phyloP scores from a whole-genome alignment of 2,888 invertebrate species.

The Troglohyphantes excavatus region DNA sequence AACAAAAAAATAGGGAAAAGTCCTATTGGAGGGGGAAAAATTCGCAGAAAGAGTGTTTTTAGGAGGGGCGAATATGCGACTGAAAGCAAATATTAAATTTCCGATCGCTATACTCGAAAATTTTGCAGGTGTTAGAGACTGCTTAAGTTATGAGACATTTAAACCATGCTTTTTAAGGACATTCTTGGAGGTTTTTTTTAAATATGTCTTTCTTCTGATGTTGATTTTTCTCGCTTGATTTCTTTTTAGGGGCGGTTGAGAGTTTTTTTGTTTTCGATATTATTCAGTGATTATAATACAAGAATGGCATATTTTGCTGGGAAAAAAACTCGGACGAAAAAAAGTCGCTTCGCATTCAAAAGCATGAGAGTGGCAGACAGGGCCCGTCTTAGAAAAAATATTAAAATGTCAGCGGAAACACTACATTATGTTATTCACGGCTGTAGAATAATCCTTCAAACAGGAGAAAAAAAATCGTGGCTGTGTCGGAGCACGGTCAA shows the following conservation, averaged over 20 bases:
- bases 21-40: conserved; percentile 14
- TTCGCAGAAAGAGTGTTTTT: neutral
- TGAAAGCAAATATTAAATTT: conserved; percentile 67
- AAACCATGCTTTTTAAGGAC: neutral
- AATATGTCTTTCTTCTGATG: conserved; percentile 1
- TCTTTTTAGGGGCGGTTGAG: neutral
- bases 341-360: neutral
- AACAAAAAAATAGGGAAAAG: neutral
- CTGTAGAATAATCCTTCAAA: too few relatives aligned
- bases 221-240: neutral
- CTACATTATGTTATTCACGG: too few relatives aligned
- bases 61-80: conserved; percentile 36
- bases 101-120: conserved; percentile 52
- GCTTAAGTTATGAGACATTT: conserved; percentile 41
- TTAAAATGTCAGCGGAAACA: neutral
- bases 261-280: neutral
- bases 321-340: neutral
- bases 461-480: too few relatives aligned
- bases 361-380: neutral
- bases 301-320: neutral
- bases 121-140: conserved; percentile 48
- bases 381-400: neutral
- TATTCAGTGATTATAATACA: conserved; percentile 5
- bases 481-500: too few relatives aligned
- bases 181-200: conserved; percentile 7